Evolutionary conservation across 2,888 invertebrate species (phyloP), one percentile per base, ranked within the genome.

Genomic region (Stenodema calcarata): DNA sequence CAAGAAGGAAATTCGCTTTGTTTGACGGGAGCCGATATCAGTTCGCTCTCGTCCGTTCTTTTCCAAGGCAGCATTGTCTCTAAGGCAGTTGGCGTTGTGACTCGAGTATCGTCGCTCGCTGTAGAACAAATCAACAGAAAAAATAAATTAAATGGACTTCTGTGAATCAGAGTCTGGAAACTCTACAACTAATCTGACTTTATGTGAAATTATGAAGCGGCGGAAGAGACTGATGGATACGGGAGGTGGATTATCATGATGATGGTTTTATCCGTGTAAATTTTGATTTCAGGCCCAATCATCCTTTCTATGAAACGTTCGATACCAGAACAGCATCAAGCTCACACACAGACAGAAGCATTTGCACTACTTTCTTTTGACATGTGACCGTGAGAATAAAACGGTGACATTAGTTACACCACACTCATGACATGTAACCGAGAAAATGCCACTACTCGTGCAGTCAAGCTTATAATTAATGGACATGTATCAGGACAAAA

Each of bases 11-110:
- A 98, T 91, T 98, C 98, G 70, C 95, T 95, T 91, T 96, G 96
- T 90, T 95, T 94, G 82, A 95, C 91, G 89, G 95, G 94, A 89
- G 94, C 92, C 91, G 90, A 30, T 92, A 93, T 93, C 27, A 94
- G 94, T 87, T 93, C 92, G 16, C 94, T 94, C 85, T 94, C 94
- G 90, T 95, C 96, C 88, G 93, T 94, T 7, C 97, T 94, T 92
- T 97, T 97, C 98, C 98, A 98, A 82, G 98, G 98, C 90, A 98
- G 93, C 93, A 96, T 95, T 75, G 95, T 95, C 92, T 98, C 97
- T 0, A 96, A 96, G 1, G 96, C 96, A 1, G 97, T 97, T 41
- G 96, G 97, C 79, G 96, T 96, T 81, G 96, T 95, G 85, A 96
- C 96, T 50, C 96, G 93, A 89, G 95, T 93, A 90, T 94, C 93